Evolutionary conservation across 2,888 invertebrate species (phyloP).

Genomic region (Ennomos fuscantarius): DNA sequence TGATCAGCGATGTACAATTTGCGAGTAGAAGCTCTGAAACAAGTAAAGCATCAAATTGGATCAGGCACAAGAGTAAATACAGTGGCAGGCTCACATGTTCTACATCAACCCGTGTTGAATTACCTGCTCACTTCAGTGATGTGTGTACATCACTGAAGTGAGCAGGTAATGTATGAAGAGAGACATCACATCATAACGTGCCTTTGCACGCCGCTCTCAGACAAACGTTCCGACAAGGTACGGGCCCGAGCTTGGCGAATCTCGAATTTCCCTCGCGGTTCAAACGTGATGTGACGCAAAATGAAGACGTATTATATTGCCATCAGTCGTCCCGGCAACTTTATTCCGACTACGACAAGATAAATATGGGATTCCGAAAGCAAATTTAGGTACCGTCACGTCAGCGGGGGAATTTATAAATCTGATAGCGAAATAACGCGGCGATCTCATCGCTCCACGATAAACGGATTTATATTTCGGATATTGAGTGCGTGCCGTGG

Average conservation of each 20-base stretch:
- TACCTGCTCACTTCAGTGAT: slow-evolving; percentile 30
- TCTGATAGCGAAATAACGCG: slow-evolving; percentile 46
- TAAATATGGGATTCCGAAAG: slow-evolving; percentile 44
- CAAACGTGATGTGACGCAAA: slow-evolving; percentile 50
- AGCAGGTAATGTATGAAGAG: too few species aligned
- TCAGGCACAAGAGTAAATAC: slow-evolving; percentile 35
- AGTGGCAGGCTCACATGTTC: slow-evolving; percentile 27
- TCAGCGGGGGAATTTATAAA: slow-evolving; percentile 47
- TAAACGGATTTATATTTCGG: slow-evolving; percentile 54
- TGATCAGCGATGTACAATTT: slow-evolving; percentile 5
- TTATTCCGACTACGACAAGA: slow-evolving; percentile 43
- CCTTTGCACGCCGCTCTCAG: slow-evolving; percentile 35
- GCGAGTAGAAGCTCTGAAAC: slow-evolving; percentile 28
- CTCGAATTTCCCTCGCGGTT: slow-evolving; percentile 58
- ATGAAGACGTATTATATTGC: slow-evolving; percentile 52
- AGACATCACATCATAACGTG: slow-evolving; percentile 42
- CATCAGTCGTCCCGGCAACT: slow-evolving; percentile 47
- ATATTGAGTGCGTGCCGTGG: slow-evolving; percentile 48
- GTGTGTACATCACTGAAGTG: too few species aligned
- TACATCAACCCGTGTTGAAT: slow-evolving; percentile 31
- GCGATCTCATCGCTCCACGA: slow-evolving; percentile 45
- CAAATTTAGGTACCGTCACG: slow-evolving; percentile 43
- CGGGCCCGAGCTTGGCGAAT: slow-evolving; percentile 47
- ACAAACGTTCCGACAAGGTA: slow-evolving; percentile 54
- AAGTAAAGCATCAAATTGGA: slow-evolving; percentile 35